A percentile compares a stretch with the other conserved stretches of the same genome.
Conservation (phyloP, 2,113 vertebrate species). For the Synchiropus splendidus region DNA sequence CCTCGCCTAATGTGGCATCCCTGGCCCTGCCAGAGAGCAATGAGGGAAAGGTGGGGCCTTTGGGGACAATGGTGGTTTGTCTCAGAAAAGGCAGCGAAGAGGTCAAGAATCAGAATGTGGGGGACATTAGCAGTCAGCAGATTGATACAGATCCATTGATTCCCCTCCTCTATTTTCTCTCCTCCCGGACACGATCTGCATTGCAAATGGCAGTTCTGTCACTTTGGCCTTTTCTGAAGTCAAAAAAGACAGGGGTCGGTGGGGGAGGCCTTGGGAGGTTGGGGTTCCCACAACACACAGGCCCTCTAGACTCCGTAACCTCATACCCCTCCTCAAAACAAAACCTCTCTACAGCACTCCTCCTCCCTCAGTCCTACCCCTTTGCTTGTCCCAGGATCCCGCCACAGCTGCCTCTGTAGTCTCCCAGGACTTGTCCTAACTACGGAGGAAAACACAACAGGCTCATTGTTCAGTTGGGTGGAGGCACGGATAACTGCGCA, state of each 20-base stretch:
- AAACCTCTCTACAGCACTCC: slow-evolving; percentile 22
- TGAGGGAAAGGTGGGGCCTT: slow-evolving; percentile 46
- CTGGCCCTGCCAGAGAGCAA: slow-evolving; percentile 40
- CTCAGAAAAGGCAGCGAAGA: slow-evolving; percentile 56
- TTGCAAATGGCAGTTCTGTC: slow-evolving; percentile 67
- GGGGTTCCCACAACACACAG: slow-evolving; percentile 70
- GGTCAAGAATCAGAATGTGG: slow-evolving; percentile 76
- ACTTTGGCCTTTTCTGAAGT: slow-evolving; percentile 63
- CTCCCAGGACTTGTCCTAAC: slow-evolving; percentile 60
- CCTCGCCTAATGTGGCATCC: slow-evolving; percentile 67
- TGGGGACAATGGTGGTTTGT: slow-evolving; percentile 62
- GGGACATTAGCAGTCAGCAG: slow-evolving; percentile 75
- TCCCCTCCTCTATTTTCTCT: slow-evolving; percentile 49
- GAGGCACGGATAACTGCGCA: slow-evolving; percentile 45
- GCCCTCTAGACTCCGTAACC: slow-evolving; percentile 47
- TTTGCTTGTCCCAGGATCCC: slow-evolving; percentile 46
- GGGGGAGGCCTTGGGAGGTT: slow-evolving; percentile 17
- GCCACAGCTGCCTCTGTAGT: slow-evolving; percentile 63
- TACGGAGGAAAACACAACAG: slow-evolving; percentile 62
- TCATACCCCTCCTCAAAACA: slow-evolving; percentile 30
- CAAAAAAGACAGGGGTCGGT: slow-evolving; percentile 41
- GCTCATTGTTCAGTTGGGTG: slow-evolving; percentile 62
- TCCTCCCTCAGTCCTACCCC: slow-evolving; percentile 39
- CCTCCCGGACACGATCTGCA: slow-evolving; percentile 69
- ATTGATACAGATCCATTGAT: slow-evolving; percentile 76